Evolutionary conservation across 2,113 vertebrate species (phyloP).

Genomic region (Zosterops lateralis): DNA sequence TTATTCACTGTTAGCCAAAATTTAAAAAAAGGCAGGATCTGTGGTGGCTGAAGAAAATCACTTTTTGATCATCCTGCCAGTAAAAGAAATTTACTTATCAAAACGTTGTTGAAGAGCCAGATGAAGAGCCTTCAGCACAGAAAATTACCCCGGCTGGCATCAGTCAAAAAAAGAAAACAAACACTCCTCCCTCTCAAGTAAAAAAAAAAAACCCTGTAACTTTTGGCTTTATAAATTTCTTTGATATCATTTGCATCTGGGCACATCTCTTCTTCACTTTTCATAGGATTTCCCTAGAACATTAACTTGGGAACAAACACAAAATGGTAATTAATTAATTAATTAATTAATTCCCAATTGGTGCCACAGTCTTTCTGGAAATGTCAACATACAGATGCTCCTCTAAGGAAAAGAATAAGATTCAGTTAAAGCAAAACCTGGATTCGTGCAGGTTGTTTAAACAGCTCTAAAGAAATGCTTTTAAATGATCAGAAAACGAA

Average conservation of each 20-base stretch:
- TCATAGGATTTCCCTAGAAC: neutral
- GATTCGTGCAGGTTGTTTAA: neutral
- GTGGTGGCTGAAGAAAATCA: neutral
- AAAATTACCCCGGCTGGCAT: neutral
- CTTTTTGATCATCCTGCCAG: neutral
- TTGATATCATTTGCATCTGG: neutral
- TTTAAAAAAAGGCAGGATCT: neutral
- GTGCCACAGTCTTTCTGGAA: neutral
- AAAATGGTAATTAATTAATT: neutral
- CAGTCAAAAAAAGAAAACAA: neutral
- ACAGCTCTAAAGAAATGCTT: neutral
- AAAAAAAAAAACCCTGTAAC: accelerated
- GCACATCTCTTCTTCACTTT: neutral
- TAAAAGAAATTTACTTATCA: neutral
- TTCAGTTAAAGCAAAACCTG: neutral
- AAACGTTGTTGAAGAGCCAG: neutral
- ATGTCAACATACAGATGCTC: neutral
- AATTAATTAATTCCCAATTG: neutral
- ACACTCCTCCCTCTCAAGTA: neutral
- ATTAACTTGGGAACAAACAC: neutral
- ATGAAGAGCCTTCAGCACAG: neutral
- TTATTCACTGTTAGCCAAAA: neutral
- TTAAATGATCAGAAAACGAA: neutral
- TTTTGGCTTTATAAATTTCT: neutral
- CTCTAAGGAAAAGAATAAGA: neutral